Percentiles rank a stretch among this genome's conserved stretches.
These are phyloP conservation scores for Alviniconcha marisindica DNA, from an alignment of 1,140 invertebrate species.

Conservation along the genomic window DNA sequence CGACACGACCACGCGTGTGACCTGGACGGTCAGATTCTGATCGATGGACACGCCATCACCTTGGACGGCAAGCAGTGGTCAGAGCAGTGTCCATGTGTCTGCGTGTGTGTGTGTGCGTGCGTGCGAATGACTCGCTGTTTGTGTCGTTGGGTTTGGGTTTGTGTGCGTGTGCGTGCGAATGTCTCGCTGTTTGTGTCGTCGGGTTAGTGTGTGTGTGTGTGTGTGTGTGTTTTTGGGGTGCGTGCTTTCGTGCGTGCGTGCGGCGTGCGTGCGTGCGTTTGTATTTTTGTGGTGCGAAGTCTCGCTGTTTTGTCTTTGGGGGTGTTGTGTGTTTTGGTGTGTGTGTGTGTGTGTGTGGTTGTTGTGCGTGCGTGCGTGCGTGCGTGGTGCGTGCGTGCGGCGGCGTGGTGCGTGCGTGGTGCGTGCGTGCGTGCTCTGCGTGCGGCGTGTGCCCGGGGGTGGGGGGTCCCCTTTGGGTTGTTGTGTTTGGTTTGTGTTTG, in stretches of 20 bases:
- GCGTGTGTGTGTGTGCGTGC: neutral
- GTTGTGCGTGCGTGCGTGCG: too few relatives aligned
- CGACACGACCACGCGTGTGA: constrained; percentile 26
- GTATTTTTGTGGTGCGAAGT: too few relatives aligned
- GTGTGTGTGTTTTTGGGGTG: neutral
- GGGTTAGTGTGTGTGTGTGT: neutral
- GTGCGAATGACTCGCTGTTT: neutral
- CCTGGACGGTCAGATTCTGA: constrained; percentile 7
- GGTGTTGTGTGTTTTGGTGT: neutral
- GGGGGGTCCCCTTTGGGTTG: too few relatives aligned
- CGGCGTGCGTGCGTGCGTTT: neutral
- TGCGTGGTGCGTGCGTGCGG: too few relatives aligned
- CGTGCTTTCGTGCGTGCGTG: neutral
- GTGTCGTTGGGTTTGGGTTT: neutral
- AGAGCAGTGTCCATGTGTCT: neutral
- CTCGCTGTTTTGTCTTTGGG: too few relatives aligned
- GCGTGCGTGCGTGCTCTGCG: too few relatives aligned
- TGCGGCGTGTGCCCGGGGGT: too few relatives aligned
- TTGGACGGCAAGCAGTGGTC: constrained; percentile 15
- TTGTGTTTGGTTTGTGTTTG: too few relatives aligned
- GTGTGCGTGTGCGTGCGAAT: neutral
- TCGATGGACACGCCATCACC: constrained; percentile 20
- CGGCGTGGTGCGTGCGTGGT: too few relatives aligned
- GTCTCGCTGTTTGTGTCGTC: neutral
- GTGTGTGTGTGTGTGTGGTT: neutral